Conservation (phyloP, 1,140 invertebrate genomes). For the Zaprionus davidi region DNA sequence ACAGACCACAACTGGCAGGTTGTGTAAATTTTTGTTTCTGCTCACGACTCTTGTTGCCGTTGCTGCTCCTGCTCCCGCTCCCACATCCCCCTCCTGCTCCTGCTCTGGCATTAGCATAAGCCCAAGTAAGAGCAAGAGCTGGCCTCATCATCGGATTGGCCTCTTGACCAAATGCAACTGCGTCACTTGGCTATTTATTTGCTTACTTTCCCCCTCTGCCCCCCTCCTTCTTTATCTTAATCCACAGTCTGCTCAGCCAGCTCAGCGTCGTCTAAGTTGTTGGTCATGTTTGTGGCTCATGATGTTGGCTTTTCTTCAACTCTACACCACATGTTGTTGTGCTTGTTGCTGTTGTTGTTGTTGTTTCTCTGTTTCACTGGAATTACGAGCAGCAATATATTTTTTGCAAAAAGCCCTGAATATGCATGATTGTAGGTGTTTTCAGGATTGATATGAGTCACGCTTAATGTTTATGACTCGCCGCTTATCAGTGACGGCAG, state of each 20-base stretch:
- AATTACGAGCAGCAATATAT: conserved; percentile 40
- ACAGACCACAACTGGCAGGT: conserved; percentile 63
- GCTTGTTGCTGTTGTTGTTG: conserved; percentile 18
- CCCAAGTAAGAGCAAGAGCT: conserved; percentile 48
- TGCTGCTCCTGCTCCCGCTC: conserved; percentile 12
- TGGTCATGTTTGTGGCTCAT: conserved; percentile 67
- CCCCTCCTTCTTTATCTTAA: not conserved
- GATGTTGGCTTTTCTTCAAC: conserved; percentile 66
- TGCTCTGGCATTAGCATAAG: conserved; percentile 57
- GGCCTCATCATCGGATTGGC: conserved; percentile 52
- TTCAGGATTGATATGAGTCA: conserved; percentile 49
- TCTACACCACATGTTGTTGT: conserved; percentile 15
- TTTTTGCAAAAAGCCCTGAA: conserved; percentile 60
- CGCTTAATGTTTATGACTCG: conserved; percentile 13
- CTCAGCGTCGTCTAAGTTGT: conserved; percentile 31
- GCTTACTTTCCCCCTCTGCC: conserved; percentile 38
- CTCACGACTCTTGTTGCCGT: conserved; percentile 58
- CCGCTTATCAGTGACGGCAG: conserved; percentile 30
- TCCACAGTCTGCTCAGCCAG: not conserved
- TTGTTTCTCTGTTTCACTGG: conserved; percentile 46
- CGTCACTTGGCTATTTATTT: conserved; percentile 53
- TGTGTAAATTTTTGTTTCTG: conserved; percentile 67
- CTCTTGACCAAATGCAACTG: conserved; percentile 72
- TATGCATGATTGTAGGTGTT: conserved; percentile 38
- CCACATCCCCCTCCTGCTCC: conserved; percentile 1